Conservation (phyloP, 2,888 invertebrate species). For the Keiferia lycopersicella region DNA sequence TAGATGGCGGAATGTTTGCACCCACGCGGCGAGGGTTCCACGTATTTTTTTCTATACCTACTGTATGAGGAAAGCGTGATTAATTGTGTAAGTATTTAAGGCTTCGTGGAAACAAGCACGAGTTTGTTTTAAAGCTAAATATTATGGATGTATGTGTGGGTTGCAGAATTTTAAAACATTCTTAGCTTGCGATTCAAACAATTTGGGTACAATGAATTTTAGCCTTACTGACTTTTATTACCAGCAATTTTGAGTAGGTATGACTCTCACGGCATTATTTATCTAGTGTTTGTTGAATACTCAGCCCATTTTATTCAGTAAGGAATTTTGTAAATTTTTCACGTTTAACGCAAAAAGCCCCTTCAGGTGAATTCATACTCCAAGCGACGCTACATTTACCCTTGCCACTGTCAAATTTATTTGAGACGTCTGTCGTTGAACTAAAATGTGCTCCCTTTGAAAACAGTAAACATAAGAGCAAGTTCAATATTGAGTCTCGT, state of each 20-base stretch:
- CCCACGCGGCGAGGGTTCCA: not conserved
- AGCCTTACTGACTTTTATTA: no score
- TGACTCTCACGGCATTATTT: no score
- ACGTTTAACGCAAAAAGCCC: not conserved
- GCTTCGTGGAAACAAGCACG: not conserved
- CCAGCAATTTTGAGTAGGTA: no score
- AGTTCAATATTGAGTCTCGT: slow-evolving; percentile 9
- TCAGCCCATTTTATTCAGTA: no score
- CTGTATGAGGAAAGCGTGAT: not conserved
- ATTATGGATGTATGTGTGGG: no score
- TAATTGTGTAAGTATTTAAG: not conserved
- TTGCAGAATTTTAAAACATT: no score
- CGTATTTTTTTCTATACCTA: not conserved
- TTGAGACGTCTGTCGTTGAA: not conserved
- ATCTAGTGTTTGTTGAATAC: no score
- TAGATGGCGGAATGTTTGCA: not conserved
- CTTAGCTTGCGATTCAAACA: no score
- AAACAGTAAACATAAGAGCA: slow-evolving; percentile 1
- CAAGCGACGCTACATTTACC: not conserved
- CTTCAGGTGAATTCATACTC: not conserved
- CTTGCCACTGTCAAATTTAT: not conserved
- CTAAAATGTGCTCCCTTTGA: slow-evolving; percentile 1
- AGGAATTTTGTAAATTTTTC: no score
- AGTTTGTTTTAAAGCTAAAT: no score
- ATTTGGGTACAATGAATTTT: no score